Percentiles rank a stretch among this genome's conserved stretches.
Evolutionary conservation across 2,113 vertebrate species (phyloP).

Genomic region (Pogona vitticeps): DNA sequence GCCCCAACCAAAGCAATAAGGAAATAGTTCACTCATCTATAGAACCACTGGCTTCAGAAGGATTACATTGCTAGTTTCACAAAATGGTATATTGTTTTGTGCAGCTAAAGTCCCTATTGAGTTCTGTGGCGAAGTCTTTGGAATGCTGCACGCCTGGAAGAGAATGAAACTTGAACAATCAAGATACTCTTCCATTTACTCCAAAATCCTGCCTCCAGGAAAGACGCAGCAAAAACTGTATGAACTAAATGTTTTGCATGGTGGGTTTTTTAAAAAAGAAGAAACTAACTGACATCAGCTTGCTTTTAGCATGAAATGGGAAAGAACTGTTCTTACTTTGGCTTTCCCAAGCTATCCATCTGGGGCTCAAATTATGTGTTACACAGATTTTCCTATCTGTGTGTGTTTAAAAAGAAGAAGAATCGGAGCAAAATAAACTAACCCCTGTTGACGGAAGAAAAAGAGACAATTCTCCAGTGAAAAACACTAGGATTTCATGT

Average conservation of each 20-base stretch:
- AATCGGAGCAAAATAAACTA: no score
- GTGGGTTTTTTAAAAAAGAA: background rate
- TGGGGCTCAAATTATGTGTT: background rate
- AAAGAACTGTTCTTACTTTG: background rate
- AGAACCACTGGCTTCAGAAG: background rate
- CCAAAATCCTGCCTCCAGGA: background rate
- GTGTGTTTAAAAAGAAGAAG: background rate
- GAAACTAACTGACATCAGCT: background rate
- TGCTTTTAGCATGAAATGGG: background rate
- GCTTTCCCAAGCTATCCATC: background rate
- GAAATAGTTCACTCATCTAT: background rate
- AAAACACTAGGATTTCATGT: no score
- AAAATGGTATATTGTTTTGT: rapidly evolving
- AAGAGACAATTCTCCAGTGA: no score
- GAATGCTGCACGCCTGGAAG: background rate
- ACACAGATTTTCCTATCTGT: background rate
- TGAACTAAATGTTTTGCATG: background rate
- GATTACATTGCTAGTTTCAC: background rate
- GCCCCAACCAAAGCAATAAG: background rate
- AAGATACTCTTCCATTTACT: background rate
- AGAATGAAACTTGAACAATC: background rate
- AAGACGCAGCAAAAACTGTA: background rate
- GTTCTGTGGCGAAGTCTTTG: background rate
- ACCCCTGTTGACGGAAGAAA: no score
- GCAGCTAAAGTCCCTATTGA: background rate